Base-by-base conservation (phyloP, 2,888 invertebrate genomes). In the Drosophila tanythrix region DNA sequence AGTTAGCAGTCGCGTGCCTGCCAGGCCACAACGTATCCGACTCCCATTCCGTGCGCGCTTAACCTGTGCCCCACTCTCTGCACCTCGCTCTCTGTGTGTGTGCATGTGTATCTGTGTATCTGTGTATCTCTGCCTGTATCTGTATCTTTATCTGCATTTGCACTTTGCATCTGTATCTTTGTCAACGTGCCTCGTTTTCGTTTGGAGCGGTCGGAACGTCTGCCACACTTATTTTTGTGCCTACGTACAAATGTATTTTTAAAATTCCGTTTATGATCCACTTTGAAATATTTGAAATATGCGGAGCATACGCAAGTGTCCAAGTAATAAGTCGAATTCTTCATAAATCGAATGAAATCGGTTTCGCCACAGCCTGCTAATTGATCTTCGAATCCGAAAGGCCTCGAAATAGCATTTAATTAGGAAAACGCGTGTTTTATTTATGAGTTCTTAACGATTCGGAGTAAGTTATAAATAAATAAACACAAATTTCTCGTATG, bases 371-470 rank as follows among this genome's bases (percentile, higher is more conserved):
- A 29, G 35, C 13, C 60, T 36, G 71, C 29, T 76, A 65, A 69
- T 66, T 71, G 67, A 46, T 65, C 50, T 36, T 36, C 8, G 40
- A 66, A 77, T 48, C 65, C 52, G 52, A 33, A 29, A 36, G 7
- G 31, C 38, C 36, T 59, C 56, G 38, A 57, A 51, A 43, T 56
- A 59, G 18, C 55, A 21, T 60, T 73, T 50, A 50, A 60, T 71
- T 52, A 59, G 25, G 29, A 72, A 70, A 46, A 48, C 33, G 57
- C 35, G 67, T 53, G 56, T 61, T 69, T 71, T 78, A 83, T 89
- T 81, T 86, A 92, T 92, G 92, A 92, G 92, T 86, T 90, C 88
- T 79, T 92, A 87, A 92, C 83, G 92, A 92, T 87, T 79, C 91
- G 69, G 92, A 92, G 92, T 92, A 92, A 92, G 92, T 91, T 72